Evolutionary conservation across 1,140 invertebrate species (phyloP).

Genomic region (Ceratina japonica): DNA sequence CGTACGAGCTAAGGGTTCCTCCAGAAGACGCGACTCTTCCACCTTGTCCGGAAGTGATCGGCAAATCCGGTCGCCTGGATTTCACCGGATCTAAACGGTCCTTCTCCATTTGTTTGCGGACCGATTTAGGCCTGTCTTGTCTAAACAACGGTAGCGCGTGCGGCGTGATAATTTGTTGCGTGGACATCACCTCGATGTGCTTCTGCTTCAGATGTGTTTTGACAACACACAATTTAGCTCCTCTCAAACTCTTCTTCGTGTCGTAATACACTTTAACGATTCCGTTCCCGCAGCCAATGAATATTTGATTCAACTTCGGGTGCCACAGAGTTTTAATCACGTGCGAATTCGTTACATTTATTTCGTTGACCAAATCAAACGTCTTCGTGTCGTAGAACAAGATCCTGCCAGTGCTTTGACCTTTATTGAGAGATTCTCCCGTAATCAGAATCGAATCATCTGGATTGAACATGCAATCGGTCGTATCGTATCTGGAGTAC

Average conservation of each 20-base stretch:
- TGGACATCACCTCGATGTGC: slow-evolving; percentile 91
- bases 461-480: slow-evolving; percentile 96
- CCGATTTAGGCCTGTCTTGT: slow-evolving; percentile 93
- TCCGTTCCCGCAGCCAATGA: slow-evolving; percentile 95
- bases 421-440: slow-evolving; percentile 89
- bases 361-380: slow-evolving; percentile 87
- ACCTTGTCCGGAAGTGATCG: slow-evolving; percentile 91
- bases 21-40: slow-evolving; percentile 97
- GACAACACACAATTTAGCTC: slow-evolving; percentile 93
- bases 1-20: slow-evolving; percentile 97
- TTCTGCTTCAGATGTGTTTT: slow-evolving; percentile 90
- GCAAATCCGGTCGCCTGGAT: slow-evolving; percentile 95
- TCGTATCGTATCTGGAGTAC: slow-evolving; percentile 93
- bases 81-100: slow-evolving; percentile 95
- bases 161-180: slow-evolving; percentile 97
- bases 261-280: slow-evolving; percentile 95
- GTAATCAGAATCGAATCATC: slow-evolving; percentile 95
- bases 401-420: slow-evolving; percentile 86
- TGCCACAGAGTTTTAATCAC: slow-evolving; percentile 97
- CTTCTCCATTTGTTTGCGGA: slow-evolving; percentile 95
- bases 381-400: slow-evolving; percentile 91
- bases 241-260: slow-evolving; percentile 89
- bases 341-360: slow-evolving; percentile 89
- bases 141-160: slow-evolving; percentile 97
- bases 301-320: slow-evolving; percentile 97